Base-by-base conservation (phyloP, 2,888 invertebrate genomes). In the Macrosoma leucophasiata region DNA sequence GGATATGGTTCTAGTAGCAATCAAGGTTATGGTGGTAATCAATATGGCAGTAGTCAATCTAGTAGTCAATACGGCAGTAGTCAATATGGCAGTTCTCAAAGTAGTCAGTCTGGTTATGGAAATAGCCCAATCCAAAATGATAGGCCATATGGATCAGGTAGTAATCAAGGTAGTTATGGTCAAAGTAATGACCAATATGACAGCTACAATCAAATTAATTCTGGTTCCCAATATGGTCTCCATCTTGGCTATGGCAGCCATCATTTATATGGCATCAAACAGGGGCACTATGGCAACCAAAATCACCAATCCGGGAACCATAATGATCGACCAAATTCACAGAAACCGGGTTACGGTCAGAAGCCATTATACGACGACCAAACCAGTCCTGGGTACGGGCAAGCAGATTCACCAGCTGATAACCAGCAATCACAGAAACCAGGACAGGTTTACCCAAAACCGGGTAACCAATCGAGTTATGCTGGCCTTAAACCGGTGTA, bases 401-500 rank as follows among this genome's bases (percentile, higher is more conserved):
- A 13, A 8, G 23, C 11, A 10, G 13, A 10, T 8, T 13, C 18
- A 13, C 30, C 26, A 30, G 15, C 34, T 3, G 29, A n/a, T 19
- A 25, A 20, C 20, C 31, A 36, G 12, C 33, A 31, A 14, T 21
- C 21, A 9, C 25, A 25, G 6, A 13, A 23, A 32, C 17, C 39
- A 19, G 13, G 22, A 33, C 12, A 28, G 13, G 3, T 13, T 31
- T 23, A 21, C 37, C 13, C 23, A 36, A 15, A 30, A 24, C 11
- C 34, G 29, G 9, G 18, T 27, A 13, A 11, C 9, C 14, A 33
- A n/a, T 22, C 40, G 27, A 27, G 11, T 11, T 34, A 37, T 25
- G 33, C n/a, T n/a, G n/a, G n/a, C n/a, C n/a, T 75, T 0, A 79
- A 67, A 39, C 82, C 84, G 2, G 84, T 82, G 0, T 82, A 82